A percentile compares a stretch with the other conserved stretches of the same genome.
Conservation (phyloP, 2,113 vertebrate genomes). For the Erythrolamprus reginae region DNA sequence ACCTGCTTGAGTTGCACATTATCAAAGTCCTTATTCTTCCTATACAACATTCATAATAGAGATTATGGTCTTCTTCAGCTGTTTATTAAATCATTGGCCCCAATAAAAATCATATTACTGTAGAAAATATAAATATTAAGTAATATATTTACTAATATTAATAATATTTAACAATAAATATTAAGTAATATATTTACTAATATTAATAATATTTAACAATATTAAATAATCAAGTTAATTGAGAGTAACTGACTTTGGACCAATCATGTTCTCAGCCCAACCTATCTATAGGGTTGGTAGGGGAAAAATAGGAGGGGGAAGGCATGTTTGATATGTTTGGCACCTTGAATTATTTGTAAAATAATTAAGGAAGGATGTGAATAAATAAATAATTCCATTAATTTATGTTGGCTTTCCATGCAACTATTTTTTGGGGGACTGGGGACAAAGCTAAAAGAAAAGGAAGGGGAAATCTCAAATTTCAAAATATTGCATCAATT, state of each 20-base stretch:
- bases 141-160: neutral
- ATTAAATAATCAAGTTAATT: neutral
- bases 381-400: neutral
- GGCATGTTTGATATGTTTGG: neutral
- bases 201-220: too few species aligned
- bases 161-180: too few species aligned
- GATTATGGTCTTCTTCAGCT: neutral
- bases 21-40: neutral
- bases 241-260: too few species aligned
- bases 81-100: neutral
- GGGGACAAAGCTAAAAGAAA: neutral
- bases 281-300: neutral
- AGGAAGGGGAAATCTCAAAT: neutral
- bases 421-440: neutral
- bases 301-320: neutral
- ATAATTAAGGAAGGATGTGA: neutral
- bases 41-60: neutral
- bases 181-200: neutral
- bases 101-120: neutral
- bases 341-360: neutral
- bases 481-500: neutral
- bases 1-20: neutral
- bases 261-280: neutral
- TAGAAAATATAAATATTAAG: neutral
- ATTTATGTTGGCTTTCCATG: neutral